Percentiles rank a stretch among this genome's conserved stretches.
phyloP scores from a whole-genome alignment of 2,888 invertebrate species.

The Lydus trimaculatus region DNA sequence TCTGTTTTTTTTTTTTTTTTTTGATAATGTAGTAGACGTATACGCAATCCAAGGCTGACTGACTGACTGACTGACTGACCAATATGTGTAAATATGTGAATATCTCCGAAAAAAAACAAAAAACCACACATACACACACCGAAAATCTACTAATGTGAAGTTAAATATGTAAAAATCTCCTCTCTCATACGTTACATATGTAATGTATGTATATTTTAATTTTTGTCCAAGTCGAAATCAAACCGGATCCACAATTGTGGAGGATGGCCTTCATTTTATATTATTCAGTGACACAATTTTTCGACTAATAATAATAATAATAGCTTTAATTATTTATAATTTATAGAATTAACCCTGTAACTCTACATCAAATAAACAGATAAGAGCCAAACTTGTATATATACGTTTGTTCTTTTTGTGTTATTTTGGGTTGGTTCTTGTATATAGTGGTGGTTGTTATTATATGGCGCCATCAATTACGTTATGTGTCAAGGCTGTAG shows the following conservation, averaged over 20 bases:
- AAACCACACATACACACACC: no score
- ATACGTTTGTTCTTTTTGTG: neutral
- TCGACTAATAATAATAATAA: neutral
- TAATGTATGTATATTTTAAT: neutral
- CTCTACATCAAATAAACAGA: neutral
- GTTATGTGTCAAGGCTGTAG: neutral
- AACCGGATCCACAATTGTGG: constrained; percentile 5
- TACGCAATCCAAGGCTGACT: constrained; percentile 2
- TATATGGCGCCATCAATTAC: neutral
- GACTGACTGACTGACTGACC: constrained; percentile 6
- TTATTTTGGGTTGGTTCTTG: neutral
- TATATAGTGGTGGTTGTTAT: neutral
- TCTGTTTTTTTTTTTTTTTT: neutral
- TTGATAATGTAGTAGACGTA: neutral
- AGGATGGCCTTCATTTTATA: constrained; percentile 22
- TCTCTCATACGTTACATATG: neutral
- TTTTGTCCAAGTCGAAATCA: neutral
- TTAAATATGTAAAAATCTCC: constrained; percentile 3
- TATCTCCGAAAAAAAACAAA: neutral
- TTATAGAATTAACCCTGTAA: neutral
- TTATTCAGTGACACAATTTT: constrained; percentile 23
- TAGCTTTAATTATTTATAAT: neutral
- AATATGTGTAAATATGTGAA: neutral
- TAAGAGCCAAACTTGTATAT: no score
- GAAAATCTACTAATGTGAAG: neutral